Evolutionary conservation across 2,888 invertebrate genomes (phyloP), one percentile per base, ranked within the genome.

Genomic region (Nasonovia ribisnigri): DNA sequence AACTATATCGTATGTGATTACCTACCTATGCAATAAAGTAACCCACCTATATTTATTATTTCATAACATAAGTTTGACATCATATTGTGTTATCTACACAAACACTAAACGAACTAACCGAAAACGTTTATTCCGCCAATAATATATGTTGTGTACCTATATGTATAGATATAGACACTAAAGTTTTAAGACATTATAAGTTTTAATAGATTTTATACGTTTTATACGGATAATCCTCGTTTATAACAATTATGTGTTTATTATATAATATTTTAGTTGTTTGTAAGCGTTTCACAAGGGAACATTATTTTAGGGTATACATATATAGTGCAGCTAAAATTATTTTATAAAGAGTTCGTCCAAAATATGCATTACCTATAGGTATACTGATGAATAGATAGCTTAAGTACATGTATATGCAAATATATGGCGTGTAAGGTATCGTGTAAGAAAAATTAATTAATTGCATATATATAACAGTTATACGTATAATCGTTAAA

Each of bases 151-250:
- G 13, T 90, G n/a, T 67, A 13, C 48, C 8, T 88, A 42, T 88
- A 88, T 24, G 10, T 88, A 36, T 54, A 88, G 54, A 3, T 11
- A 46, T 13, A n/a, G 16, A 8, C 13, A 89, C 43, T 16, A 46
- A 90, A 90, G 90, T 90, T 90, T 60, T 60, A n/a, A 46, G 43
- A 88, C 36, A 90, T 43, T 89, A 60, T n/a, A 60, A 90, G 60
- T 90, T 90, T 90, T 90, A 90, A 67, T 90, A 90, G 46, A 36
- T 77, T 77, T n/a, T 90, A 67, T 24, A 46, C 11, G 60, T 46
- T 36, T 42, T 67, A 46, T 46, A 46, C 10, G 24, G 60, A 46
- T 84, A 48, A 67, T 67, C 20, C 8, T 77, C 48, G 42, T 84
- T 90, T 51, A 77, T 77, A 90, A 90, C 42, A 90, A 90, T 77